Base-by-base conservation (phyloP, 2,888 invertebrate genomes). In the Timandra comae region DNA sequence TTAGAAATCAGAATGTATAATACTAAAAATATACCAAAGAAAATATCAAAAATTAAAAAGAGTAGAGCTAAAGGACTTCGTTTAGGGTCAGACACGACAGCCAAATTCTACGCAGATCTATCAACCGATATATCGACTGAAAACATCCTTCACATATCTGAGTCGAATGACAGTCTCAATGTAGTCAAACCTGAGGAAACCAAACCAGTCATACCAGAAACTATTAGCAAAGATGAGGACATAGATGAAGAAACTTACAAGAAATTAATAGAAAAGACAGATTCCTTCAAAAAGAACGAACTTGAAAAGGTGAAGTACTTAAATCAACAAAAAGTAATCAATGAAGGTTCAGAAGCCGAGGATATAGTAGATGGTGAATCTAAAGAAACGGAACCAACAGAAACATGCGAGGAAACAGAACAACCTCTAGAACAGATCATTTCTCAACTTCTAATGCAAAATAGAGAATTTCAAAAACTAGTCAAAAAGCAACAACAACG, bases 391-490 rank as follows among this genome's bases (percentile, higher is more conserved):
- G 55, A 68, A 38, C 54, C 64, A 7, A 46, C 49, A 29, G 76
- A 76, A 47, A 74, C 59, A 29, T 67, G 66, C 22, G 74, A 82
- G 52, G 77, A 77, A 37, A 57, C 55, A 10, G 87, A 87, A 58
- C 91, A 88, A 62, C 91, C 88, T 29, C 81, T 91, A 51, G 91
- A 93, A 71, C 88, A 94, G 72, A 91, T 96, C 28, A 94, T 96
- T 29, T 91, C 94, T 1, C 94, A 94, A 60, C 80, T 95, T 7
- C 75, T 96, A 3, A 90, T 94, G 89, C 92, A 94, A 63, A 94
- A 93, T 58, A 88, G 92, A 50, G 94, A 94, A 43, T 94, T 95
- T 47, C 93, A 94, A 48, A 91, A 92, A 45, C 86, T 94, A 25
- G 78, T 93, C 12, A 93, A 92, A 49, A 92, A 93, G 53, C 93